A percentile compares a stretch with the other conserved stretches of the same genome.
These are phyloP conservation scores for Dendrolimus punctatus DNA, from an alignment of 1,140 invertebrate genomes.

Conservation along the genomic window DNA sequence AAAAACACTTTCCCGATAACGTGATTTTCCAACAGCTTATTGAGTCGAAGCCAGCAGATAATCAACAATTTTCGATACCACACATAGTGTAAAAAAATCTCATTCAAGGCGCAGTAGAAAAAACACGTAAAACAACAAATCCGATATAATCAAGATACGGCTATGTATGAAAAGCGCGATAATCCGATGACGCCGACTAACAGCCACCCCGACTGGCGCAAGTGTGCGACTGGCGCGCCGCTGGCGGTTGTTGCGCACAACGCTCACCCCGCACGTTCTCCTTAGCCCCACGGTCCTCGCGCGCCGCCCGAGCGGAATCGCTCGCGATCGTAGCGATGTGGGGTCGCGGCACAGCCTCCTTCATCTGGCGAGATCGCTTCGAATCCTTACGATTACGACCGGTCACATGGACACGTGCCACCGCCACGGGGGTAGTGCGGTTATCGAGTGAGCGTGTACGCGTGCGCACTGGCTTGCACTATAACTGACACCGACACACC, in stretches of 20 bases:
- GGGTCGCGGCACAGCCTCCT: conserved; percentile 44
- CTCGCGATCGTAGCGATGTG: conserved; percentile 17
- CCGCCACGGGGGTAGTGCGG: conserved; percentile 49
- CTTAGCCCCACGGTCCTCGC: conserved; percentile 6
- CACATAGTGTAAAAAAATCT: conserved; percentile 33
- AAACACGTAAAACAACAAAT: conserved; percentile 12
- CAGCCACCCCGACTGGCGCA: conserved; percentile 40
- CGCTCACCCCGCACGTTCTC: conserved; percentile 28
- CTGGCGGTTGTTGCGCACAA: conserved; percentile 23
- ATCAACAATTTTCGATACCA: conserved; percentile 10
- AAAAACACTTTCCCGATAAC: conserved; percentile 54
- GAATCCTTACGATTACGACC: conserved; percentile 16
- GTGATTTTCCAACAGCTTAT: conserved; percentile 25
- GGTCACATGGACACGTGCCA: conserved; percentile 53
- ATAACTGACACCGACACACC: conserved; percentile 18
- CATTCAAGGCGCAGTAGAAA: conserved; percentile 16
- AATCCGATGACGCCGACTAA: conserved; percentile 23
- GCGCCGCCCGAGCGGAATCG: conserved; percentile 16
- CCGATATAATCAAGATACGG: conserved; percentile 18
- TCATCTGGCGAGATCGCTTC: conserved; percentile 28
- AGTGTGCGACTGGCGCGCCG: conserved; percentile 50
- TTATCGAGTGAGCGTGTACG: conserved; percentile 59
- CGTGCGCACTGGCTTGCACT: conserved; percentile 52
- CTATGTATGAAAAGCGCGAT: conserved; percentile 29
- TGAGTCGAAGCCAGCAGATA: conserved; percentile 26